Evolutionary conservation across 2,888 invertebrate genomes (phyloP).

Genomic region (Zhuqinia jingwanae): DNA sequence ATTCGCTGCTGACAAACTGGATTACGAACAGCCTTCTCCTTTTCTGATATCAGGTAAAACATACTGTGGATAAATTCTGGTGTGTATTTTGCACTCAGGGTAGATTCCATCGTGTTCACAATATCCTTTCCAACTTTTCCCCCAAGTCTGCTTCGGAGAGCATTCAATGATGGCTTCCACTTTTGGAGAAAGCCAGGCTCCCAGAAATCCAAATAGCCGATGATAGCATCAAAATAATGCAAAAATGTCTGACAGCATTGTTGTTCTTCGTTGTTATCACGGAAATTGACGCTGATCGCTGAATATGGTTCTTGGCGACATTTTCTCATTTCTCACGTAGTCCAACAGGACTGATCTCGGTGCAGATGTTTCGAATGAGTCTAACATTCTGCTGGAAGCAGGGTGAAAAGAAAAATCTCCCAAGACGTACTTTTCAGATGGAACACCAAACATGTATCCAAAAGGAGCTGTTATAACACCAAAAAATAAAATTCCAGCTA

Average conservation of each 20-base stretch:
- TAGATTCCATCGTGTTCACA: slow-evolving; percentile 58
- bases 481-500: slow-evolving; percentile 75
- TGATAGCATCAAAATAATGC: slow-evolving; percentile 45
- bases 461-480: slow-evolving; percentile 78
- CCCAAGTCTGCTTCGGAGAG: slow-evolving; percentile 49
- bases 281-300: slow-evolving; percentile 45
- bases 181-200: slow-evolving; percentile 57
- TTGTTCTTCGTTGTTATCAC: neutral
- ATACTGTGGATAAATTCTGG: slow-evolving; percentile 61
- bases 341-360: slow-evolving; percentile 49
- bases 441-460: slow-evolving; percentile 79
- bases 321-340: slow-evolving; percentile 48
- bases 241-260: slow-evolving; percentile 58
- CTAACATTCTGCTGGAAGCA: neutral
- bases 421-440: slow-evolving; percentile 78
- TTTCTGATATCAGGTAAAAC: slow-evolving; percentile 59
- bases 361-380: neutral
- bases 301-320: slow-evolving; percentile 53
- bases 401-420: slow-evolving; percentile 66
- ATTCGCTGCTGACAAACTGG: slow-evolving; percentile 63
- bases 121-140: slow-evolving; percentile 52
- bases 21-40: neutral
- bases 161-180: slow-evolving; percentile 47
- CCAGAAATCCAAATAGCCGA: slow-evolving; percentile 59
- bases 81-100: slow-evolving; percentile 42